A percentile compares a stretch with the other conserved stretches of the same genome.
phyloP scores from a whole-genome alignment of 2,888 invertebrate genomes.

The Hybos culiciformis region DNA sequence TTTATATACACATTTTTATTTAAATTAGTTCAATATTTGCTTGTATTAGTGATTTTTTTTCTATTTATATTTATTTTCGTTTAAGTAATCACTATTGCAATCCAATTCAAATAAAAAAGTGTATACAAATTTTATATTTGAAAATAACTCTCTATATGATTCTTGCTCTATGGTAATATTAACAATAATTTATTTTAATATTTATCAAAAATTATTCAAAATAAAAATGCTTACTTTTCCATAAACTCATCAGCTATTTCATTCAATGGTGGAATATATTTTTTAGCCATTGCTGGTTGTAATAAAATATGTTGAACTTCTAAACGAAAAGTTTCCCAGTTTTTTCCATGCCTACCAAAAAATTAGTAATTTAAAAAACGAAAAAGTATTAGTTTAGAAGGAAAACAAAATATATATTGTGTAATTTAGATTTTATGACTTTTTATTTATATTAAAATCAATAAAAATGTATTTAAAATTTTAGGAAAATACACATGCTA shows the following conservation, averaged over 20 bases:
- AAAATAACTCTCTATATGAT: too few species aligned
- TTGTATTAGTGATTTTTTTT: too few species aligned
- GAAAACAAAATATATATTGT: too few species aligned
- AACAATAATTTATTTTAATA: not conserved
- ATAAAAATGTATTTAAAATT: too few species aligned
- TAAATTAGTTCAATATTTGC: too few species aligned
- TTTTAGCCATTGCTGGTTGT: slow-evolving; percentile 63
- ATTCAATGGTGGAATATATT: slow-evolving; percentile 59
- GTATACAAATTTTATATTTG: not conserved
- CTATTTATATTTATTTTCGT: not conserved
- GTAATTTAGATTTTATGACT: too few species aligned
- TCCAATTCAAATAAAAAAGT: not conserved
- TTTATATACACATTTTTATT: too few species aligned
- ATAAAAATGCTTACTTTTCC: slow-evolving; percentile 37
- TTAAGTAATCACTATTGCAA: not conserved
- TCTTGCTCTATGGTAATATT: too few species aligned
- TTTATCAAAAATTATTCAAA: not conserved
- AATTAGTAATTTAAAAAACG: too few species aligned
- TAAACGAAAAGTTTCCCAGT: slow-evolving; percentile 73
- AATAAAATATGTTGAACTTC: slow-evolving; percentile 74
- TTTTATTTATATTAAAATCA: too few species aligned
- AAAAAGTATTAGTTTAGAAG: too few species aligned
- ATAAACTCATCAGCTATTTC: slow-evolving; percentile 65
- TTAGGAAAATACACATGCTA: too few species aligned
- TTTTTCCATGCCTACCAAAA: slow-evolving; percentile 59